Percentiles rank a stretch among this genome's conserved stretches.
phyloP scores from a whole-genome alignment of 2,888 invertebrate species.

The Cheilosia pagana region DNA sequence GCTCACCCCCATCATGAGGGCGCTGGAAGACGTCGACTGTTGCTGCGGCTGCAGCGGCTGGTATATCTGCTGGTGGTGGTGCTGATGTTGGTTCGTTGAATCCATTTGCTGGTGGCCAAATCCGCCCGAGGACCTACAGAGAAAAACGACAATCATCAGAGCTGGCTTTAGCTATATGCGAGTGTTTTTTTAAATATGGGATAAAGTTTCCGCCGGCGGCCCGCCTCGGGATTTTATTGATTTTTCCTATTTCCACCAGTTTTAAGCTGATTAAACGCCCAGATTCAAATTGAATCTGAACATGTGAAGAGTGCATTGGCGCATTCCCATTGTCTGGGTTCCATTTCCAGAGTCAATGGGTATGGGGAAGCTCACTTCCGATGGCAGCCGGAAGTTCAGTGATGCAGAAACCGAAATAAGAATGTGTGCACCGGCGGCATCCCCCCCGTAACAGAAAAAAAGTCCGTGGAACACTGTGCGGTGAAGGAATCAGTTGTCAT shows the following conservation, averaged over 20 bases:
- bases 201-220: constrained; percentile 46
- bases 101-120: constrained; percentile 73
- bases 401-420: constrained; percentile 25
- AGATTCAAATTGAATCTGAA: constrained; percentile 21
- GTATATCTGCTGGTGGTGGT: constrained; percentile 67
- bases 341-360: constrained; percentile 27
- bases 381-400: constrained; percentile 30
- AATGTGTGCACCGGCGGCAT: background rate
- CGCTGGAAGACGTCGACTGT: constrained; percentile 73
- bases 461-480: background rate
- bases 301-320: constrained; percentile 51
- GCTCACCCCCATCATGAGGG: constrained; percentile 63
- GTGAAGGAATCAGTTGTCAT: constrained; percentile 18
- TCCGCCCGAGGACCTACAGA: constrained; percentile 68
- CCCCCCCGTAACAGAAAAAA: background rate
- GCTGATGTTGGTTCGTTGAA: constrained; percentile 69
- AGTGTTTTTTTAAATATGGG: constrained; percentile 19
- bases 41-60: constrained; percentile 58
- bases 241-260: constrained; percentile 27
- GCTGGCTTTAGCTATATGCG: constrained; percentile 1
- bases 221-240: constrained; percentile 56
- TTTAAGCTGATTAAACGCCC: constrained; percentile 62
- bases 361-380: constrained; percentile 31
- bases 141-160: constrained; percentile 40
- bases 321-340: constrained; percentile 34